Conservation (phyloP, 2,113 vertebrate species). For the Gulo gulo region DNA sequence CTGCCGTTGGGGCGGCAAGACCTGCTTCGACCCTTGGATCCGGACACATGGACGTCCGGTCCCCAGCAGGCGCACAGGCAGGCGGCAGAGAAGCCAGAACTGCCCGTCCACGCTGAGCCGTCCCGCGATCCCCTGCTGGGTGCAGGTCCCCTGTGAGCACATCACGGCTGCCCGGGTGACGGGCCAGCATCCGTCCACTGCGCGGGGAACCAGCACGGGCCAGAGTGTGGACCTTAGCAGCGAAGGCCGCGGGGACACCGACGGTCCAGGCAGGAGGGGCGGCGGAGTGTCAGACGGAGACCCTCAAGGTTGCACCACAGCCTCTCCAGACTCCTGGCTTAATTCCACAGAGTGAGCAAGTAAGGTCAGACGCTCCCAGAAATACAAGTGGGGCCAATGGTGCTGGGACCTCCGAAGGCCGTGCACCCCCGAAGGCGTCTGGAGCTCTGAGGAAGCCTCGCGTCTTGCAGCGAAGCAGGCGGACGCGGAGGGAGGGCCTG, state of each 20-base stretch:
- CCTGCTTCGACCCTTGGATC: neutral
- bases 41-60: neutral
- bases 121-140: neutral
- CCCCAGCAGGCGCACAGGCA: neutral
- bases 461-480: neutral
- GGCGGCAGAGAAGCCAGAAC: neutral
- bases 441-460: neutral
- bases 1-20: neutral
- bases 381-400: neutral
- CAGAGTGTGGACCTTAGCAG: neutral
- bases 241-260: fast-evolving
- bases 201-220: neutral
- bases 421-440: neutral
- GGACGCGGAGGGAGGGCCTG: neutral
- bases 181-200: neutral
- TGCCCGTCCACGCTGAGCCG: neutral
- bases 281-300: neutral
- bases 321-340: neutral
- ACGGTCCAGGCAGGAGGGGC: neutral
- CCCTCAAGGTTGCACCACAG: neutral
- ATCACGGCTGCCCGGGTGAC: neutral
- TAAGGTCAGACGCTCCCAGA: neutral
- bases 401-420: neutral
- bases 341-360: neutral
- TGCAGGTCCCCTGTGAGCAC: neutral